Evolutionary conservation across 2,888 invertebrate species (phyloP).

Genomic region (Oxyscelio sp.): DNA sequence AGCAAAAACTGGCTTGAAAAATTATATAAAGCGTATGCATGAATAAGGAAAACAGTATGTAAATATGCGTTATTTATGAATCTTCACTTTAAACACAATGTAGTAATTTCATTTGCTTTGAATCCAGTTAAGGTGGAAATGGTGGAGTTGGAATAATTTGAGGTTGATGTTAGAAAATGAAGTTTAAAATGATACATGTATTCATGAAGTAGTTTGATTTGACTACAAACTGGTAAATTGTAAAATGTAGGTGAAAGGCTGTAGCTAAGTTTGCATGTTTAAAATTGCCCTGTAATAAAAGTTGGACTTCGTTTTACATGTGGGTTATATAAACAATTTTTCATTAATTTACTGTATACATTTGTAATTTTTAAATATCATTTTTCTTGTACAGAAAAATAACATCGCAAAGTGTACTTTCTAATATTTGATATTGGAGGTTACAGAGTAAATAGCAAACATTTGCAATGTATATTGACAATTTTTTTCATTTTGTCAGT

Average conservation of each 20-base stretch:
- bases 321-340: no score
- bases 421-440: no score
- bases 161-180: slow-evolving; percentile 59
- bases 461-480: no score
- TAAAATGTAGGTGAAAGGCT: slow-evolving; percentile 27
- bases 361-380: no score
- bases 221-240: slow-evolving; percentile 41
- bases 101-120: slow-evolving; percentile 50
- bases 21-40: slow-evolving; percentile 37
- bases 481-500: no score
- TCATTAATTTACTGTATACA: no score
- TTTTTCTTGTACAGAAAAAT: no score
- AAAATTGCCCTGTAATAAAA: no score
- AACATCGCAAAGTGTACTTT: no score
- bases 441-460: no score
- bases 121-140: slow-evolving; percentile 34
- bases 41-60: slow-evolving; percentile 40
- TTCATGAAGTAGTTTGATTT: slow-evolving; percentile 60
- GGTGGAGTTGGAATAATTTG: slow-evolving; percentile 49
- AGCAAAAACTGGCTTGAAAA: slow-evolving; percentile 1
- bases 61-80: slow-evolving; percentile 61
- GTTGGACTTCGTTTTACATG: no score
- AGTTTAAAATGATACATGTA: slow-evolving; percentile 65
- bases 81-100: slow-evolving; percentile 37
- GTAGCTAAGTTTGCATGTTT: no score